Evolutionary conservation across 30 jellyfish, hydroid and myxozoan genomes (phyloP), one percentile per base, ranked within the genome.

Genomic region (Hydractinia echinata): DNA sequence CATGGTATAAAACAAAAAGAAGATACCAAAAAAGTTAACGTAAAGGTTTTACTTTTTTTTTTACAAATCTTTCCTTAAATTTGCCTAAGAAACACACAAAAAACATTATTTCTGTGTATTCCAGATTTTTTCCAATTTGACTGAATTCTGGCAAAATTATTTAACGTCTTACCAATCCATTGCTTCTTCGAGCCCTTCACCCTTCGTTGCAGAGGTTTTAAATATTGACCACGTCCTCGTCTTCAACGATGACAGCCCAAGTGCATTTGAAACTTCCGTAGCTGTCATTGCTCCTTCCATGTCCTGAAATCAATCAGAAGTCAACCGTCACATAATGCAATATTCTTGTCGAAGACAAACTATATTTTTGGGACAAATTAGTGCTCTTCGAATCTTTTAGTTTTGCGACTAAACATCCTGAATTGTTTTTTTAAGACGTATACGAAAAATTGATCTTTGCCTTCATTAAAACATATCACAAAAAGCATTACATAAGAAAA

Each of bases 251-350:
- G 99, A 84, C 62, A 93, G 73, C 54, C 99, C 99, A 30, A 93
- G 79, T 54, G 99, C 93, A 76, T 93, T 93, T 20, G 99, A 93
- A 4, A 93, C 99, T 76, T 93, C 99, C 14, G 99, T 84, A 5
- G 99, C 99, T 6, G 99, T 74, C 99, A 93, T 84, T 44, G 99
- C 93, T 2, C 96, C 99, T 79, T 93, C 99, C 99, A 93, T 93
- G 76, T 93, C 99, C 99, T 93, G 56, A 16, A 73, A 73, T 77
- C 10, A 77, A 58, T 58, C 19, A 13, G 3, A 58, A 58, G 19
- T 3, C 15, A 58, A 11, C n/a, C 69, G 15, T 58, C 18, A 1
- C 69, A 58, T 16, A 58, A 3, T 16, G 19, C 69, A 30, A 30
- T 30, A 30, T 30, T 30, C 44, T 30, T 30, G 44, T n/a, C n/a